These are phyloP conservation scores for Magallana gigas DNA, from an alignment of 1,140 invertebrate genomes.

Conservation along the genomic window DNA sequence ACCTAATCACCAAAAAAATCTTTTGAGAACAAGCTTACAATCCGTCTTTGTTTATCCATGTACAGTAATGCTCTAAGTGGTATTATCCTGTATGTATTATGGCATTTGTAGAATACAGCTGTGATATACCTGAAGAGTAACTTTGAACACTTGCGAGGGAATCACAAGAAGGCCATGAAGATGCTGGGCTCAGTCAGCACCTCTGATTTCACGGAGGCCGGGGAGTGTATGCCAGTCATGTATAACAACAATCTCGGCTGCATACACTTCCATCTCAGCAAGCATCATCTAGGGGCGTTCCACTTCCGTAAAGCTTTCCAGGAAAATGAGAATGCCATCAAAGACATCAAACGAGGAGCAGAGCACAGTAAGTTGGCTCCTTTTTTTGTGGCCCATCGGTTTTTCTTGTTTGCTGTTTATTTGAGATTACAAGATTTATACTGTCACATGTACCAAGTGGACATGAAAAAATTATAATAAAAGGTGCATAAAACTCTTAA, in stretches of 20 bases:
- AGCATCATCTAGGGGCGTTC: constrained; percentile 90
- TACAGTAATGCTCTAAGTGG: no score
- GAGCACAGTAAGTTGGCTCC: constrained; percentile 54
- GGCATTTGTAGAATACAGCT: constrained; percentile 81
- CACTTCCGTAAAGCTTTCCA: constrained; percentile 91
- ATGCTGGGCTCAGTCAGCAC: constrained; percentile 83
- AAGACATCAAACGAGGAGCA: constrained; percentile 73
- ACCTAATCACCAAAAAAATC: no score
- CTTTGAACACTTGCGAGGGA: constrained; percentile 86
- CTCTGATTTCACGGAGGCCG: constrained; percentile 63
- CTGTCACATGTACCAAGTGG: no score
- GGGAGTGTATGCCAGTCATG: constrained; percentile 82
- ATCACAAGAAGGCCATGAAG: constrained; percentile 85
- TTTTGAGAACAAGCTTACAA: no score
- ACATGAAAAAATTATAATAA: no score
- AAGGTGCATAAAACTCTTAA: no score
- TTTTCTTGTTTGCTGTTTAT: no score
- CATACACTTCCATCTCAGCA: constrained; percentile 91
- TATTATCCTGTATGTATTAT: no score
- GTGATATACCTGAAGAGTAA: constrained; percentile 85
- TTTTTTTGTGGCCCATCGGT: no score
- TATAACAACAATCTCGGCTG: constrained; percentile 95
- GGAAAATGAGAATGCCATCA: constrained; percentile 86
- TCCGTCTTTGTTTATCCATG: no score
- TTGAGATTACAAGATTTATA: no score